Percentiles rank a stretch among this genome's conserved stretches.
phyloP scores from a whole-genome alignment of 2,888 invertebrate species.

The Pseudococcus longispinus region DNA sequence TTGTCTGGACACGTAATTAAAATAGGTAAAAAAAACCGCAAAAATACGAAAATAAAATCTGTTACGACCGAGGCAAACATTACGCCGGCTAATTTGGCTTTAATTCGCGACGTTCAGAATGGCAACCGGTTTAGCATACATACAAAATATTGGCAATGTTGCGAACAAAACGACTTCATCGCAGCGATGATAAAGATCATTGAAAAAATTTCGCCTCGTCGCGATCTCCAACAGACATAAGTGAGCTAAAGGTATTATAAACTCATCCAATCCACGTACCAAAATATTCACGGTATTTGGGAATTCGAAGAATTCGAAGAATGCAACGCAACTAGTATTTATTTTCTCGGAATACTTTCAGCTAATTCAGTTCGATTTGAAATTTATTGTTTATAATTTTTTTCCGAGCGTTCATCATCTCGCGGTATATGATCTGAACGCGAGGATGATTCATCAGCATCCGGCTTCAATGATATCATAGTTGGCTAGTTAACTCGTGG shows the following conservation, averaged over 20 bases:
- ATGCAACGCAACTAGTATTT: slow-evolving; percentile 25
- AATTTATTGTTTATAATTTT: slow-evolving; percentile 38
- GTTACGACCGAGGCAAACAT: background rate
- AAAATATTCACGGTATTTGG: background rate
- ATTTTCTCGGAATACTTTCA: slow-evolving; percentile 26
- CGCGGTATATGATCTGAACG: background rate
- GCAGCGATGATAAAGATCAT: background rate
- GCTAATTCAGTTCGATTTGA: slow-evolving; percentile 45
- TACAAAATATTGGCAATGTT: slow-evolving; percentile 26
- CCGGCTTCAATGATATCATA: slow-evolving; percentile 41
- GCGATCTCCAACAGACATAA: background rate
- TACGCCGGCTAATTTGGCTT: background rate
- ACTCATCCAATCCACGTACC: background rate
- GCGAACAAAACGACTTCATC: background rate
- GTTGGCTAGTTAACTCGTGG: background rate
- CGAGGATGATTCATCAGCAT: slow-evolving; percentile 6
- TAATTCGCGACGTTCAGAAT: background rate
- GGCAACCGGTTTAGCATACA: background rate
- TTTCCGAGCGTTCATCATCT: background rate
- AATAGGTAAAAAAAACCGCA: background rate
- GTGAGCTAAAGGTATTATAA: background rate
- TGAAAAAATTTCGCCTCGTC: background rate
- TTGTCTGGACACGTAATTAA: background rate
- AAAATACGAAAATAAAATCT: background rate
- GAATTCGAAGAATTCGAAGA: slow-evolving; percentile 21